Evolutionary conservation across 1,140 invertebrate genomes (phyloP).

Genomic region (Copidosoma floridanum): DNA sequence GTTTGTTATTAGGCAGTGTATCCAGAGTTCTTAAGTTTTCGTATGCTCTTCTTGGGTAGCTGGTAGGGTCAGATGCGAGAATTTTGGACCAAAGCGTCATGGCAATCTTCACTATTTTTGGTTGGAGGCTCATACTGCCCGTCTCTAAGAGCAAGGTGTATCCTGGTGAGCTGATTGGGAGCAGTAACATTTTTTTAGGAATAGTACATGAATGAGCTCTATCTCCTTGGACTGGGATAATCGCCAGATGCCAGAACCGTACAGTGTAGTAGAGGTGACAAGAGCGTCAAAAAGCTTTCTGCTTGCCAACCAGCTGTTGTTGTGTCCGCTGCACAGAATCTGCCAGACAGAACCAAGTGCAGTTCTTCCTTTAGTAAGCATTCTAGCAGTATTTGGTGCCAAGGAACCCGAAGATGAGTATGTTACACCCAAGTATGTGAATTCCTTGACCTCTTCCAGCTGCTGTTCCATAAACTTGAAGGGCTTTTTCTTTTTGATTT

Average conservation of each 20-base stretch:
- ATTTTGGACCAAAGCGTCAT: background rate
- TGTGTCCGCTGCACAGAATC: conserved; percentile 12
- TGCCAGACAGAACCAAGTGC: too few relatives aligned
- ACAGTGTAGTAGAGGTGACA: too few relatives aligned
- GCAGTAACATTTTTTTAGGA: conserved; percentile 10
- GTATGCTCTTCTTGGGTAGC: too few relatives aligned
- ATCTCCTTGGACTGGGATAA: conserved; percentile 8
- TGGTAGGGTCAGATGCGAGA: too few relatives aligned
- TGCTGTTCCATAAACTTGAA: too few relatives aligned
- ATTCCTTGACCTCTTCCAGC: too few relatives aligned
- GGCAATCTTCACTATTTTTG: background rate
- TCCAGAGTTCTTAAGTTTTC: too few relatives aligned
- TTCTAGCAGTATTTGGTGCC: background rate
- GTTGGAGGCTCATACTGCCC: background rate
- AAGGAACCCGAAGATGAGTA: conserved; percentile 12
- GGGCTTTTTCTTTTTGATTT: conserved; percentile 12
- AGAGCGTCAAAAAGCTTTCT: too few relatives aligned
- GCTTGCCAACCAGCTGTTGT: conserved; percentile 17
- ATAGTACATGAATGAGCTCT: conserved; percentile 16
- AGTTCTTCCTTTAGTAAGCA: conserved; percentile 3
- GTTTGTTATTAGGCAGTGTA: too few relatives aligned
- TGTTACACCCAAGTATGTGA: conserved; percentile 20
- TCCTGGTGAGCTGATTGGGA: conserved; percentile 16
- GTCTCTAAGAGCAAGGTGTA: conserved; percentile 20
- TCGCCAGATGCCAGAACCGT: conserved; percentile 23